Conservation (phyloP, 37 sponge, comb jelly and placozoan species). For the Bolinopsis microptera region DNA sequence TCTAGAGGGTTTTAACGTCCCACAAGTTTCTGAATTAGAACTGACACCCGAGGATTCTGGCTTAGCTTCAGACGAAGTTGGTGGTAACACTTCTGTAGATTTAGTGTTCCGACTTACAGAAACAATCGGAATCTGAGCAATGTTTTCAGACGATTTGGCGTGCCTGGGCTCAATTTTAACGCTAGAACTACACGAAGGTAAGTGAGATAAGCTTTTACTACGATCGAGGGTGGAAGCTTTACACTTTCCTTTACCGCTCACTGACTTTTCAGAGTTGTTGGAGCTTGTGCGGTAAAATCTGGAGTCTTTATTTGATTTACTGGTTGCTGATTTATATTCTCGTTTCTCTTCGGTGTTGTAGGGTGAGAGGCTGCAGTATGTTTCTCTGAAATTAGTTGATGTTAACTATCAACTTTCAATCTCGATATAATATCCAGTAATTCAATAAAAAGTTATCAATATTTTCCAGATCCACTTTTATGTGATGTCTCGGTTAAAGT, state of each 20-base stretch:
- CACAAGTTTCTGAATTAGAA: background rate
- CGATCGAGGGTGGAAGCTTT: conserved; percentile 15
- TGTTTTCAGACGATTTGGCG: conserved; percentile 53
- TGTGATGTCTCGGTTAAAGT: no score
- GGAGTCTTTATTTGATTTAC: background rate
- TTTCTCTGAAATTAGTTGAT: conserved; percentile 50
- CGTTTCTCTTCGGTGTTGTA: conserved; percentile 33
- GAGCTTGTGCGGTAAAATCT: background rate
- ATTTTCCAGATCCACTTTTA: no score
- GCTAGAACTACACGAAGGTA: background rate
- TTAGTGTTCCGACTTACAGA: background rate
- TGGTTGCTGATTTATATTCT: background rate
- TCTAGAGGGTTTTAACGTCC: background rate
- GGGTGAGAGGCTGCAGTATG: conserved; percentile 33
- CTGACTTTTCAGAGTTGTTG: background rate
- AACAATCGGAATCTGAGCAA: background rate
- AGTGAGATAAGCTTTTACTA: background rate
- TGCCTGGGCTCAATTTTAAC: background rate
- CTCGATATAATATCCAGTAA: background rate
- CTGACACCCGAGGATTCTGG: background rate
- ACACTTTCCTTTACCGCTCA: conserved; percentile 45
- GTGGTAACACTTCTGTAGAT: background rate
- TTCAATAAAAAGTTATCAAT: background rate
- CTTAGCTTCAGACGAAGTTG: background rate
- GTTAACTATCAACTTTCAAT: background rate